Evolutionary conservation across 1,140 invertebrate species (phyloP).

Genomic region (Sipha flava): DNA sequence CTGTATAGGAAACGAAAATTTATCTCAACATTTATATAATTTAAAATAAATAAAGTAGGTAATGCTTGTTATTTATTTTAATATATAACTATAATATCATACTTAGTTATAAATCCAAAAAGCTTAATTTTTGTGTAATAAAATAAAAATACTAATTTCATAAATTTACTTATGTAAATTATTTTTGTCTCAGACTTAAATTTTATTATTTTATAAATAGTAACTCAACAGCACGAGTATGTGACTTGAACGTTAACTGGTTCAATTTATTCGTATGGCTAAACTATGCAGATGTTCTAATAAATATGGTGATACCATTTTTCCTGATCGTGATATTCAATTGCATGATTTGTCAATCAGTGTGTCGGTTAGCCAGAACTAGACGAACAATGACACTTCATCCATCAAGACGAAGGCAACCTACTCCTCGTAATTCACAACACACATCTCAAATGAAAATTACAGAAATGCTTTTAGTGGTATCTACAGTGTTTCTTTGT

Average conservation of each 20-base stretch:
- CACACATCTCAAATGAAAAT: constrained; percentile 56
- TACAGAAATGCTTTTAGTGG: constrained; percentile 71
- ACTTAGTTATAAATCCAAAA: too few relatives aligned
- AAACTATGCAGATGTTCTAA: constrained; percentile 59
- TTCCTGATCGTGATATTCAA: constrained; percentile 62
- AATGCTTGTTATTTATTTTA: too few relatives aligned
- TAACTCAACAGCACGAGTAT: constrained; percentile 44
- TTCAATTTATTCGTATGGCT: constrained; percentile 49
- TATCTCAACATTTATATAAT: too few relatives aligned
- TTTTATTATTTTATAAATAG: constrained; percentile 23
- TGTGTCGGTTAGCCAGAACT: constrained; percentile 52
- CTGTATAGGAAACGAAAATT: too few relatives aligned
- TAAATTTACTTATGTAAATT: too few relatives aligned
- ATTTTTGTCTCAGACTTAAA: too few relatives aligned
- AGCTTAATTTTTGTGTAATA: too few relatives aligned
- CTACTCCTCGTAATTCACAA: constrained; percentile 14
- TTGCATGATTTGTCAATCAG: constrained; percentile 55
- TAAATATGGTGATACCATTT: constrained; percentile 64
- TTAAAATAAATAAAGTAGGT: too few relatives aligned
- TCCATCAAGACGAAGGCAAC: constrained; percentile 15
- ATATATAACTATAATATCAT: too few relatives aligned
- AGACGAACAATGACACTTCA: constrained; percentile 47
- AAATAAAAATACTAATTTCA: too few relatives aligned
- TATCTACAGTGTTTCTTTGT: constrained; percentile 68
- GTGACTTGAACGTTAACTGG: constrained; percentile 46